phyloP scores from a whole-genome alignment of 2,888 invertebrate species.

The Hydriomena furcata region DNA sequence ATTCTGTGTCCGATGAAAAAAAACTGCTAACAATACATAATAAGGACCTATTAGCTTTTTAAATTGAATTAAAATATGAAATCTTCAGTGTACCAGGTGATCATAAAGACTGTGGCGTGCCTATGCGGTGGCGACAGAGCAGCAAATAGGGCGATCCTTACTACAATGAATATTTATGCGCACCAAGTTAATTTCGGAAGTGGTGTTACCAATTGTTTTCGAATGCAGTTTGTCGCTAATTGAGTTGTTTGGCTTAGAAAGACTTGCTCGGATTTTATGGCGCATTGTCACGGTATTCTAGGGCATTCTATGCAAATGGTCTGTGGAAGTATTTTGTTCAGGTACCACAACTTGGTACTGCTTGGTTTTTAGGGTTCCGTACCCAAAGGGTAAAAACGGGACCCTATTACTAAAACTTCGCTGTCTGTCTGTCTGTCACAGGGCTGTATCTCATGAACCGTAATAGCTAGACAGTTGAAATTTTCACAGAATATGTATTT shows the following conservation, averaged over 20 bases:
- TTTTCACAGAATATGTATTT: too few species aligned
- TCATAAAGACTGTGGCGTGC: conserved; percentile 29
- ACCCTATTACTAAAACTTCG: too few species aligned
- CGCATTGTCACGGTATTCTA: conserved; percentile 20
- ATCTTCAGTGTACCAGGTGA: background rate
- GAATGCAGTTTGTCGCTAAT: conserved; percentile 35
- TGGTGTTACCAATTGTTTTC: conserved; percentile 43
- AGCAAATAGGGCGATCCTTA: conserved; percentile 70
- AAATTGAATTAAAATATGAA: too few species aligned
- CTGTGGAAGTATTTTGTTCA: conserved; percentile 3
- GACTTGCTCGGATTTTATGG: conserved; percentile 18
- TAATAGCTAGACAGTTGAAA: too few species aligned
- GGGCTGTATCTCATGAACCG: too few species aligned
- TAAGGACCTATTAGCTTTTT: too few species aligned
- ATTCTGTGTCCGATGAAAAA: too few species aligned
- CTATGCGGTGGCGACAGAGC: conserved; percentile 63
- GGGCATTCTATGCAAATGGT: conserved; percentile 17
- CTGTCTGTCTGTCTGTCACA: too few species aligned
- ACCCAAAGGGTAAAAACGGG: too few species aligned
- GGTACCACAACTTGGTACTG: background rate
- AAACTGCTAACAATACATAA: too few species aligned
- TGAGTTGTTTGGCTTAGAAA: conserved; percentile 31
- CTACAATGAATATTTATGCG: conserved; percentile 70
- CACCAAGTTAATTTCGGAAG: conserved; percentile 59
- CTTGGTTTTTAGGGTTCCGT: background rate